Base-by-base conservation (phyloP, 2,888 invertebrate genomes). In the Parelbella ahira region DNA sequence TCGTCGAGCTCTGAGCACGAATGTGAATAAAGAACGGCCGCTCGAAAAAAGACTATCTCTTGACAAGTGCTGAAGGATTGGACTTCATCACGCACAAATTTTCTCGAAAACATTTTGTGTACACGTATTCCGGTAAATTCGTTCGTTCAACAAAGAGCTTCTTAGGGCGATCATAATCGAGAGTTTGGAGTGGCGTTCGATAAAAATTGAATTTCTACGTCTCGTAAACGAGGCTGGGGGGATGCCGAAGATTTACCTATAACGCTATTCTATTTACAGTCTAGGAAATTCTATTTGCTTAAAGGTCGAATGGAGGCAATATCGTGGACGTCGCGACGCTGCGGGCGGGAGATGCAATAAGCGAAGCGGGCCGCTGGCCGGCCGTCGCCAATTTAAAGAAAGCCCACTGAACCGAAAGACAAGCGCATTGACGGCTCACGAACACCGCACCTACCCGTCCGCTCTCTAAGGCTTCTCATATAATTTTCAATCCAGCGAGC, bases 381-480 rank as follows among this genome's bases (percentile, higher is more conserved):
- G n/a, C 83, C 83, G 77, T 83, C 86, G 86, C 83, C 88, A 88
- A 88, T 88, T 88, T 88, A 88, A 88, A 88, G 88, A 88, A 88
- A 88, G 84, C 87, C 83, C 88, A 88, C 69, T 88, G 88, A 88
- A 88, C 87, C 79, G 88, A 84, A 88, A 88, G 87, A 84, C 86
- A 88, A 88, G 88, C 87, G 87, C 84, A 88, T 83, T 86, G 88
- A 84, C 79, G 86, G 87, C 84, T 81, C 82, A 76, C 78, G 72
- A 78, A 67, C 78, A 61, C 68, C 70, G 65, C 71, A 63, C 75
- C 76, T 72, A 72, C 73, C 68, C 68, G 54, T 56, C 62, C 62
- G 60, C 66, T 74, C 71, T 73, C 72, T 73, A 72, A 82, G 73
- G 81, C 76, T 82, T 69, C 77, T 83, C 86, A 82, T 83, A 86